Evolutionary conservation across 2,888 invertebrate genomes (phyloP), one percentile per base, ranked within the genome.

Genomic region (Mythimna loreyi): DNA sequence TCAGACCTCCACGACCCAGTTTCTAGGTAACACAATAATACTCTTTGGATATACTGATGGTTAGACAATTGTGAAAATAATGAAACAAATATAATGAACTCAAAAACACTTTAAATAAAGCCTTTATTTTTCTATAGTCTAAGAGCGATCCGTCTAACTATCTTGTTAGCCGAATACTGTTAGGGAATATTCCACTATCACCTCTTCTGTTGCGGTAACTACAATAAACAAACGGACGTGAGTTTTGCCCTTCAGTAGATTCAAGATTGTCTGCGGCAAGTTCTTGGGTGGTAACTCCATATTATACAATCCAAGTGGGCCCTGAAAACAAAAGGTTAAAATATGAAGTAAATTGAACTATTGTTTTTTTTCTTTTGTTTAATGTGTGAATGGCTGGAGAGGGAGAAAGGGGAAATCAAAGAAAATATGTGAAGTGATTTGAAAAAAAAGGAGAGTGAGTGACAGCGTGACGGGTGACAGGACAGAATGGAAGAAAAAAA

Each of bases 231-330:
- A 16, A 1, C 4, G 50, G 13, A 0, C 3, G 9, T 16, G 1
- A 21, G 59, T 1, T 23, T 25, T 49, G 3, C 58, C 49, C 13
- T 56, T 68, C 0, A 50, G 0, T n/a, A 69, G 0, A 16, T 11
- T 19, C n/a, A 19, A 0, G 0, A 75, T 13, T 11, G 3, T 4
- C 23, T 19, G 16, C 8, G 85, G 86, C 0, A 79, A 50, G 50
- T 80, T 75, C 19, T 81, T 82, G 0, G 86, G 83, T 16, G 82
- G 82, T 0, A 87, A 58, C 19, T 78, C 80, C 21, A 85, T 23
- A n/a, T 85, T 82, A 45, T 25, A 72, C 8, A 84, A n/a, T 7
- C 58, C 47, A 16, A 82, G 75, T 6, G 8, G 8, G 6, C 77
- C 84, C 86, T 86, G 78, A 30, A 75, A 85, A 53, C 3, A 16